Evolutionary conservation across 35 echinoderm and acorn worm species (phyloP).

Genomic region (Eucidaris tribuloides): DNA sequence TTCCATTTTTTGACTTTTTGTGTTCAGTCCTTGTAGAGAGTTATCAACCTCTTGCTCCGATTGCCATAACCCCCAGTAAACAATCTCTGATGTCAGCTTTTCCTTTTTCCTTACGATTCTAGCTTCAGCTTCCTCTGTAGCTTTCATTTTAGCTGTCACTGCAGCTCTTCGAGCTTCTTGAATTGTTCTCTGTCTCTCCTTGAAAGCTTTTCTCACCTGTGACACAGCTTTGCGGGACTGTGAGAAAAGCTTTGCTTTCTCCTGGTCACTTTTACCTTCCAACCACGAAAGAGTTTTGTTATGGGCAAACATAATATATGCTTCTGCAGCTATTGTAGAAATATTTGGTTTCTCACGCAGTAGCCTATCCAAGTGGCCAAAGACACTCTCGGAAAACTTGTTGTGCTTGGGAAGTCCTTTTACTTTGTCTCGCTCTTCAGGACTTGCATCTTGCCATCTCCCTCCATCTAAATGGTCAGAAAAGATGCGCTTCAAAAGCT

Average conservation of each 20-base stretch:
- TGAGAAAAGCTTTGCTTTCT: constrained; percentile 13
- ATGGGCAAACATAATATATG: constrained; percentile 41
- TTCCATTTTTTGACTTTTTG: neutral
- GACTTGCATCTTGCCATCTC: constrained; percentile 17
- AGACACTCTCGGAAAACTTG: constrained; percentile 50
- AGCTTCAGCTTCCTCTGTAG: neutral
- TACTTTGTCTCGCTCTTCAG: neutral
- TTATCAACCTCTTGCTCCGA: neutral
- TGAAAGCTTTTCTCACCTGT: neutral
- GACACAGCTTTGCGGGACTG: neutral
- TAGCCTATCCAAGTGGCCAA: constrained; percentile 30
- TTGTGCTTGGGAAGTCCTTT: constrained; percentile 56
- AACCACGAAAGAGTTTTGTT: constrained; percentile 34
- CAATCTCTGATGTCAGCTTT: neutral
- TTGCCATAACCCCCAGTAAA: constrained; percentile 19
- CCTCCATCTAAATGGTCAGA: constrained; percentile 38
- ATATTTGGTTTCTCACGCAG: constrained; percentile 35
- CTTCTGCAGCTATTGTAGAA: constrained; percentile 23
- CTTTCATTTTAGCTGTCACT: constrained; percentile 11
- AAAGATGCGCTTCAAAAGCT: constrained; percentile 44
- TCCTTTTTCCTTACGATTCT: neutral
- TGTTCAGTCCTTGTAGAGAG: neutral
- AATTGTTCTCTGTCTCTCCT: constrained; percentile 1
- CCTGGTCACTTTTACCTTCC: neutral
- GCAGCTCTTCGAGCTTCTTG: neutral